Percentiles rank a stretch among this genome's conserved stretches.
phyloP scores from a whole-genome alignment of 2,888 invertebrate genomes.

The Drosophila ochracea region DNA sequence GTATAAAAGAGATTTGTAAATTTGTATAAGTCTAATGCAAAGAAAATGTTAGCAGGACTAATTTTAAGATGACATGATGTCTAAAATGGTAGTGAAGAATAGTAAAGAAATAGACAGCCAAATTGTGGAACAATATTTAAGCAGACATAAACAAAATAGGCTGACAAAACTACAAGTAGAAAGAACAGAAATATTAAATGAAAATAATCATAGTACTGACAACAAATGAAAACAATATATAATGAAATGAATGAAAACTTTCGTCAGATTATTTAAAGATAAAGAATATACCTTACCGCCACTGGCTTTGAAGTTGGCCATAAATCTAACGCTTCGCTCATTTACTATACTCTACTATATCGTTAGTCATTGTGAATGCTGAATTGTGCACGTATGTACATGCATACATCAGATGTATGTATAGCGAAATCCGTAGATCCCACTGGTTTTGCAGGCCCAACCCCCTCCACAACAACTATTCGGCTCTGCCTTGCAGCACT shows the following conservation, averaged over 20 bases:
- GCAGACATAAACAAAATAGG: not conserved
- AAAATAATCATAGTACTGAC: not conserved
- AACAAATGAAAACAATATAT: not conserved
- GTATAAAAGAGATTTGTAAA: not conserved
- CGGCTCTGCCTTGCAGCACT: constrained; percentile 28
- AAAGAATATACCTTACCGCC: not conserved
- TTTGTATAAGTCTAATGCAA: no score
- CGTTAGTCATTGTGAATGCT: constrained; percentile 23
- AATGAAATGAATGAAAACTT: not conserved
- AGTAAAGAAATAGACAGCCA: not conserved
- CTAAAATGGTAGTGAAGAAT: not conserved
- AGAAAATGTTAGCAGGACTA: not conserved
- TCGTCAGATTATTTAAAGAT: not conserved
- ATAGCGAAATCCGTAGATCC: constrained; percentile 38
- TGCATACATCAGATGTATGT: constrained; percentile 27
- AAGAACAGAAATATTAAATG: not conserved
- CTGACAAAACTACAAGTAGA: not conserved
- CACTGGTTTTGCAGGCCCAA: not conserved
- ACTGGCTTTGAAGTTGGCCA: not conserved
- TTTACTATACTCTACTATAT: constrained; percentile 2
- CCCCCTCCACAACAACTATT: not conserved
- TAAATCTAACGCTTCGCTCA: not conserved
- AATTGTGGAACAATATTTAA: not conserved
- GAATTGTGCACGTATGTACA: constrained; percentile 24
- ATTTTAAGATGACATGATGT: not conserved